Percentiles rank a stretch among this genome's conserved stretches.
phyloP scores from a whole-genome alignment of 2,888 invertebrate genomes.

The Geotrupes spiniger region DNA sequence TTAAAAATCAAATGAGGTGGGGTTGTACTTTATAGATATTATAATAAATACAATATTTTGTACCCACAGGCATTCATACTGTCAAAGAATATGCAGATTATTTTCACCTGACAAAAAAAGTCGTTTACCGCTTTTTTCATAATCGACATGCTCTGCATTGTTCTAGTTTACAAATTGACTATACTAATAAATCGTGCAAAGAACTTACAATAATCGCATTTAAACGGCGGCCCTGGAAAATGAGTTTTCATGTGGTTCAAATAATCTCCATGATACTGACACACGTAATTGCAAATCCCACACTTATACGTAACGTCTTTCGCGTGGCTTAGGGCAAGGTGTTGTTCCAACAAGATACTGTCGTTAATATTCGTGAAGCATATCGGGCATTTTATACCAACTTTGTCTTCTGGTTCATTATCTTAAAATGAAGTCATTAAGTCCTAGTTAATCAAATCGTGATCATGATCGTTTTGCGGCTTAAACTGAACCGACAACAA shows the following conservation, averaged over 20 bases:
- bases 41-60: background rate
- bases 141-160: too few species aligned
- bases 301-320: constrained; percentile 60
- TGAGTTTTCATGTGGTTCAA: constrained; percentile 60
- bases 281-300: constrained; percentile 60
- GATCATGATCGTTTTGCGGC: too few species aligned
- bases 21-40: too few species aligned
- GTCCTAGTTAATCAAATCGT: too few species aligned
- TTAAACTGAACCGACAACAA: too few species aligned
- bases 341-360: constrained; percentile 54
- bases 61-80: background rate
- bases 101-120: too few species aligned
- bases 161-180: constrained; percentile 3
- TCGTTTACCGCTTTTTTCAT: too few species aligned
- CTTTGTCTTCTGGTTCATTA: constrained; percentile 39
- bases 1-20: too few species aligned
- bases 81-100: too few species aligned
- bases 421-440: constrained; percentile 27
- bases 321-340: constrained; percentile 56
- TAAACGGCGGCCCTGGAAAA: constrained; percentile 62
- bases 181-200: constrained; percentile 1
- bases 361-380: constrained; percentile 55
- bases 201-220: constrained; percentile 58
- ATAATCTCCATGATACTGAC: constrained; percentile 61
- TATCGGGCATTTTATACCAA: constrained; percentile 53